These are phyloP conservation scores for Mesodorylaimus sp. DNA, from an alignment of 2,888 invertebrate genomes.

Conservation along the genomic window DNA sequence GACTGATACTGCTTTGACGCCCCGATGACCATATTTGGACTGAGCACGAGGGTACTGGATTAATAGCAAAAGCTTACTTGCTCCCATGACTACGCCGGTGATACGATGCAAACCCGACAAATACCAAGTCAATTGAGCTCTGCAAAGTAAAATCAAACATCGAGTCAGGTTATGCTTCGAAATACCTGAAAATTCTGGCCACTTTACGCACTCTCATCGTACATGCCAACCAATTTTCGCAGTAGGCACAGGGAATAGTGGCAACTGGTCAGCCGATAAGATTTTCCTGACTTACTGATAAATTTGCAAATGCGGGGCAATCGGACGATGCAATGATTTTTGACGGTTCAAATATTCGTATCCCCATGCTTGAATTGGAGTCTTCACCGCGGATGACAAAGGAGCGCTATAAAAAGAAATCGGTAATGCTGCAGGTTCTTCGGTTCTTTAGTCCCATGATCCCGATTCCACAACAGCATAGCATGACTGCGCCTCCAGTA, in stretches of 20 bases:
- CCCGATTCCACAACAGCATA: no score
- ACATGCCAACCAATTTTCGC: not conserved
- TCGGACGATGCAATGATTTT: slow-evolving; percentile 21
- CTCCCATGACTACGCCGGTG: slow-evolving; percentile 9
- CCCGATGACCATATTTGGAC: not conserved
- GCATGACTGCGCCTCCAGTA: no score
- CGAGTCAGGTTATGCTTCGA: not conserved
- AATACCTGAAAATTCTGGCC: not conserved
- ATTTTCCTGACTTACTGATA: slow-evolving; percentile 15
- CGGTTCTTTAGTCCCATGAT: no score
- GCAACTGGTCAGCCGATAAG: not conserved
- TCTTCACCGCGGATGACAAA: slow-evolving; percentile 7
- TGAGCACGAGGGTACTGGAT: not conserved
- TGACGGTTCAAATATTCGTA: slow-evolving; percentile 25
- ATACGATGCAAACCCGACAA: slow-evolving; percentile 9
- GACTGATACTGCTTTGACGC: no score
- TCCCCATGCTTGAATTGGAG: slow-evolving; percentile 22
- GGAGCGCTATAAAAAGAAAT: slow-evolving; percentile 6
- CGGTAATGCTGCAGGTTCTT: no score
- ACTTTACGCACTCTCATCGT: not conserved
- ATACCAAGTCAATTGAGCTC: slow-evolving; percentile 25
- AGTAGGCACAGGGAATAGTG: not conserved
- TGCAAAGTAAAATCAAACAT: slow-evolving; percentile 1
- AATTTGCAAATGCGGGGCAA: slow-evolving; percentile 27
- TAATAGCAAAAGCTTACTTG: slow-evolving; percentile 12